A percentile compares a stretch with the other conserved stretches of the same genome.
Evolutionary conservation across 64 coral and sea anemone genomes (phyloP).

Genomic region (Montipora efflorescens): DNA sequence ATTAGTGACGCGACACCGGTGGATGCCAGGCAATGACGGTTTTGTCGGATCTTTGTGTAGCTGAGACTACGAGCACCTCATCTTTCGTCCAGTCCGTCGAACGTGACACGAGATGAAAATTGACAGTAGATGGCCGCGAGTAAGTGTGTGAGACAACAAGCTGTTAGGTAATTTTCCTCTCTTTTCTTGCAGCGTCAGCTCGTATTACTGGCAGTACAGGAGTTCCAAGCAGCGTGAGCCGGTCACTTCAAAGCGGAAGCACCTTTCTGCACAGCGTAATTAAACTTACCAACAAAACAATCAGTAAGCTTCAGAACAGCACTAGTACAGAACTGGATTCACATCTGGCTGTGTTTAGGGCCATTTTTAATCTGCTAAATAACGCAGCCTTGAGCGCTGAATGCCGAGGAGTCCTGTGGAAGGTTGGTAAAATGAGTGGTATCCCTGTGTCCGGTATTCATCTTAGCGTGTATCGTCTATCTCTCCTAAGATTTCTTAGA

Average conservation of each 20-base stretch:
- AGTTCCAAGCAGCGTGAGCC: slow-evolving; percentile 35
- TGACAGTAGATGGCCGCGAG: no score
- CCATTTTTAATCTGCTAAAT: slow-evolving; percentile 71
- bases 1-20: no score
- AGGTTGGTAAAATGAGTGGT: slow-evolving; percentile 44
- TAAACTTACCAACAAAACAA: slow-evolving; percentile 71
- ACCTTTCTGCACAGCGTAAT: slow-evolving; percentile 86
- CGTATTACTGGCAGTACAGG: slow-evolving; percentile 57
- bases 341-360: slow-evolving; percentile 61
- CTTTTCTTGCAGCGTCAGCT: slow-evolving; percentile 44
- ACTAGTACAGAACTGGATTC: slow-evolving; percentile 68
- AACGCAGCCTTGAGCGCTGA: slow-evolving; percentile 82
- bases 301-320: slow-evolving; percentile 72
- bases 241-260: slow-evolving; percentile 63
- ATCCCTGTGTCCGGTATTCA: no score
- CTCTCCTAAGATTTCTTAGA: no score
- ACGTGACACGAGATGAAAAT: no score
- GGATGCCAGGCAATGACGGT: no score
- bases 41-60: no score
- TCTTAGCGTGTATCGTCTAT: no score
- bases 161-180: not conserved
- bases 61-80: no score
- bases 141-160: no score
- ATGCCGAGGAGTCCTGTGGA: slow-evolving; percentile 91
- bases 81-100: no score